Conservation (phyloP, 2,797 vertebrate genomes). For the Carduelis carduelis region DNA sequence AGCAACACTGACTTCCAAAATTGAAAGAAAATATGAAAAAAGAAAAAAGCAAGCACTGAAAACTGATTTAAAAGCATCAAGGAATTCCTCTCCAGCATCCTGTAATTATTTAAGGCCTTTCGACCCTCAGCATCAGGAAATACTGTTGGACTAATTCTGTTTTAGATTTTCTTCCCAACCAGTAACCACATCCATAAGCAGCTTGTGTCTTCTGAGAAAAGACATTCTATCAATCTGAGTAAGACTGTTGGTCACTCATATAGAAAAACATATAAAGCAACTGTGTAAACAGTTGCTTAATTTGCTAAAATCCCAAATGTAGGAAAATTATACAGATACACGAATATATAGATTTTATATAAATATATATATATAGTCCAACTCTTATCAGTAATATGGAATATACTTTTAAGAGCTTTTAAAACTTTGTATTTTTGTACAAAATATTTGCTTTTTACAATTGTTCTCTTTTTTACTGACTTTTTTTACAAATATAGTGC, state of each 20-base stretch:
- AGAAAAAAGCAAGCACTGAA: slow-evolving; percentile 69
- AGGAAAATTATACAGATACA: slow-evolving; percentile 75
- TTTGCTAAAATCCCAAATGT: slow-evolving; percentile 74
- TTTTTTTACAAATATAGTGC: slow-evolving; percentile 73
- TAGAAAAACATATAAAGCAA: slow-evolving; percentile 55
- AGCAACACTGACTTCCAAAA: slow-evolving; percentile 45
- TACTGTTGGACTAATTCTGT: slow-evolving; percentile 60
- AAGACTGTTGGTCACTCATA: slow-evolving; percentile 59
- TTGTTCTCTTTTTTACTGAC: slow-evolving; percentile 69
- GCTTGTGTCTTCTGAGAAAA: slow-evolving; percentile 55
- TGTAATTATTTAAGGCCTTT: slow-evolving; percentile 56
- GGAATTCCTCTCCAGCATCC: slow-evolving; percentile 36
- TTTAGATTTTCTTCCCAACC: slow-evolving; percentile 58
- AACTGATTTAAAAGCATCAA: slow-evolving; percentile 43
- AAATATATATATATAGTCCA: slow-evolving; percentile 80
- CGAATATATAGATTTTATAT: slow-evolving; percentile 71
- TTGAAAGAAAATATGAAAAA: background rate
- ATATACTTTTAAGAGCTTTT: slow-evolving; percentile 84
- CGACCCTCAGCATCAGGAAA: slow-evolving; percentile 22
- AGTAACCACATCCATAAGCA: slow-evolving; percentile 39
- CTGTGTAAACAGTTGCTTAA: slow-evolving; percentile 68
- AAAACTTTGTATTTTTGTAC: slow-evolving; percentile 86
- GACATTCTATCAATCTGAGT: slow-evolving; percentile 43
- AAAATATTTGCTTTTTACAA: slow-evolving; percentile 80
- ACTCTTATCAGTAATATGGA: slow-evolving; percentile 78